Conservation (phyloP, 2,797 vertebrate species). For the Gambusia yucatana region DNA sequence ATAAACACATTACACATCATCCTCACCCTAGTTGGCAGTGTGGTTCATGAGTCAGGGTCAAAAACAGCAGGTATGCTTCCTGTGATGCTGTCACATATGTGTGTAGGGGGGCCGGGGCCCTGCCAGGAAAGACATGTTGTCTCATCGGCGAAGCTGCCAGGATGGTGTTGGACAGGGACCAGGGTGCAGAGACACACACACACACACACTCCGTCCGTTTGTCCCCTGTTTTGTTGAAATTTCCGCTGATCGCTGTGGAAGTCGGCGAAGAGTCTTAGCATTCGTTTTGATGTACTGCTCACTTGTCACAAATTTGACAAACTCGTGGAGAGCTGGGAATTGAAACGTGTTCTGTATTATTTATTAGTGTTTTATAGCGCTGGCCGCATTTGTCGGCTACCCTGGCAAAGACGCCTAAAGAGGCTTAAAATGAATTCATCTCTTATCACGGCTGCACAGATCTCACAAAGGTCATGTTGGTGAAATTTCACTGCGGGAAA, state of each 20-base stretch:
- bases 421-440: not conserved
- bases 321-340: not conserved
- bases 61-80: slow-evolving; percentile 59
- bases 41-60: slow-evolving; percentile 63
- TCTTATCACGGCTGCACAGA: not conserved
- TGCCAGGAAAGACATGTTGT: slow-evolving; percentile 52
- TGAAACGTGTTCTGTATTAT: not conserved
- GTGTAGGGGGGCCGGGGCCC: slow-evolving; percentile 12
- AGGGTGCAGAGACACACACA: not conserved
- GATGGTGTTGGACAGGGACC: slow-evolving; percentile 6
- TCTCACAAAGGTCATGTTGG: not conserved
- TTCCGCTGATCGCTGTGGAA: not conserved
- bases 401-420: not conserved
- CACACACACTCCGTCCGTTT: not conserved
- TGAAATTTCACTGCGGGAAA: not conserved
- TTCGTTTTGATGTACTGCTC: not conserved
- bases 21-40: slow-evolving; percentile 39
- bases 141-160: slow-evolving; percentile 29
- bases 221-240: not conserved
- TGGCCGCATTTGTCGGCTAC: not conserved
- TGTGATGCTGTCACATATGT: slow-evolving; percentile 41
- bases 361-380: not conserved
- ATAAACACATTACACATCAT: slow-evolving; percentile 31
- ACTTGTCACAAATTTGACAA: not conserved
- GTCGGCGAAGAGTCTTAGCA: no score